Evolutionary conservation across 2,797 vertebrate species (phyloP), one percentile per base, ranked within the genome.

Genomic region (Spinibarbus caldwelli): DNA sequence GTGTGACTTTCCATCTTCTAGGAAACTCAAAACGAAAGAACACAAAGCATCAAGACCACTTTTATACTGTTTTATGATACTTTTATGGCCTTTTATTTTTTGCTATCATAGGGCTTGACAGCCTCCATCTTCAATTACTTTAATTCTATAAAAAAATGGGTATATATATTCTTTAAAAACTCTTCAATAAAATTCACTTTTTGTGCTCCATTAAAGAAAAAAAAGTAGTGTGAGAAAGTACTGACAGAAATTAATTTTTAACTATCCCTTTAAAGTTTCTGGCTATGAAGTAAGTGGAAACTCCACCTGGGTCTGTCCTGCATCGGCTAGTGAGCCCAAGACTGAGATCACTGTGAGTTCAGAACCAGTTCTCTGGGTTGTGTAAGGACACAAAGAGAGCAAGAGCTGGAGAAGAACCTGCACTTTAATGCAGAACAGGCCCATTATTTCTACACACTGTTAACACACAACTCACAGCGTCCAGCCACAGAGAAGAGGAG

Each of bases 331-430:
- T 38, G n/a, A 88, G 82, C 49, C 62, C 17, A 29, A 43, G 45
- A 45, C 38, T 78, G 83, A 87, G 83, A 80, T 85, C 81, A 86
- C 3, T 4, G 5, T 84, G 36, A 59, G 73, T 80, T 77, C 54
- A 52, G 41, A 66, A 72, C 7, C 11, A 68, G 31, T 19, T 36
- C 36, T 82, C 41, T 2, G 43, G 75, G 85, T 85, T 78, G 72
- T 57, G 10, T 41, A 31, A 87, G 86, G 86, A 85, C 85, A 82
- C 31, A 38, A 5, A 29, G 64, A 77, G n/a, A 49, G 75, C 31
- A 88, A 52, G 64, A 57, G 36, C 78, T 47, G 54, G 85, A 86
- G 73, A 85, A 52, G 70, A 83, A 80, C 62, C 31, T 54, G 80
- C 21, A 17, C 54, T 47, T 66, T 83, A 70, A 85, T 83, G 45